phyloP scores from a whole-genome alignment of 2,888 invertebrate species.

The Aleiodes leptofemur region DNA sequence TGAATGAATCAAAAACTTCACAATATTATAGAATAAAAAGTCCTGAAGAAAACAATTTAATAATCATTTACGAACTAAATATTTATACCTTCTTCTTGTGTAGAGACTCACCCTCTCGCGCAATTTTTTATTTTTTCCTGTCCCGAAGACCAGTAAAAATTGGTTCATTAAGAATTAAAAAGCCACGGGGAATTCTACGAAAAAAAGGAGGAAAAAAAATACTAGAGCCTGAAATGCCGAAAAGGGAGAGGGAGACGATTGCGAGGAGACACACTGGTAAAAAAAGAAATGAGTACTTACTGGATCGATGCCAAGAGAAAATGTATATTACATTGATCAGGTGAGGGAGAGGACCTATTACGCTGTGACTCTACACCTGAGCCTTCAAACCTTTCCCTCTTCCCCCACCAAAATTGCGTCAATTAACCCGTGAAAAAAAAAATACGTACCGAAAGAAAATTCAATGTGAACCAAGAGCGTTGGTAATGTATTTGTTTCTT shows the following conservation, averaged over 20 bases:
- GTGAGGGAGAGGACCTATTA: slow-evolving; percentile 6
- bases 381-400: slow-evolving; percentile 2
- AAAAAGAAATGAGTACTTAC: slow-evolving; percentile 37
- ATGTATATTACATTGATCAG: slow-evolving; percentile 14
- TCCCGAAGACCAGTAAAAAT: too few species aligned
- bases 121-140: too few species aligned
- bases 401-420: slow-evolving; percentile 3
- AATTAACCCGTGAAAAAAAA: slow-evolving; percentile 11
- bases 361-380: slow-evolving; percentile 21
- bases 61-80: too few species aligned
- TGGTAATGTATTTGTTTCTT: slow-evolving; percentile 4
- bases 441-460: not conserved
- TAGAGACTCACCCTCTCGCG: too few species aligned
- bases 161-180: too few species aligned
- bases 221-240: slow-evolving; percentile 21
- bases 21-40: too few species aligned
- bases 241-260: slow-evolving; percentile 10
- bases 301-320: slow-evolving; percentile 27
- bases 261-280: slow-evolving; percentile 27
- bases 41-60: too few species aligned
- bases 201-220: slow-evolving; percentile 26
- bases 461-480: not conserved
- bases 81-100: too few species aligned
- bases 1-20: too few species aligned
- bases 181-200: not conserved